phyloP scores from a whole-genome alignment of 2,113 vertebrate species.

The Lepisosteus oculatus region DNA sequence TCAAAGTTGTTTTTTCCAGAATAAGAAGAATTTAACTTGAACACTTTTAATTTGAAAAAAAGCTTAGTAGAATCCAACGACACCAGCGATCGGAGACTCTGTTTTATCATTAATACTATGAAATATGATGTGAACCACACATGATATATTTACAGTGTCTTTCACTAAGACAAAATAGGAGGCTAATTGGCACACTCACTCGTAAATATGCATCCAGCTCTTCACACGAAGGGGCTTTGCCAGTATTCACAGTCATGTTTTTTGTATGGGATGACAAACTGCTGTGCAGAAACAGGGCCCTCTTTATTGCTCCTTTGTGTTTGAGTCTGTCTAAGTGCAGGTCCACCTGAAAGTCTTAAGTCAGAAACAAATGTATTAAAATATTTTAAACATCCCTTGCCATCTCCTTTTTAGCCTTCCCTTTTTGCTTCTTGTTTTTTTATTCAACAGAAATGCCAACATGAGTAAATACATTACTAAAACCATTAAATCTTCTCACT shows the following conservation, averaged over 20 bases:
- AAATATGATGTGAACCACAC: conserved; percentile 4
- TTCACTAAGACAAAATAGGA: background rate
- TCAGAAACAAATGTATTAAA: background rate
- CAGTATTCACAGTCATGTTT: conserved; percentile 77
- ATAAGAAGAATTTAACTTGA: too few species aligned
- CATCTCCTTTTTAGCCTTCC: too few species aligned
- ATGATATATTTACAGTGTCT: too few species aligned
- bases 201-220: conserved; percentile 82
- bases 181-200: conserved; percentile 54
- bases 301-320: conserved; percentile 88
- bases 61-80: too few species aligned
- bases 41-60: too few species aligned
- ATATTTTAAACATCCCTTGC: background rate
- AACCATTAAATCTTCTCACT: too few species aligned
- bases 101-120: background rate
- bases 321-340: conserved; percentile 90
- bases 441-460: too few species aligned
- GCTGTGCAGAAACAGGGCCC: conserved; percentile 83
- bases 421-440: too few species aligned
- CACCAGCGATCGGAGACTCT: too few species aligned
- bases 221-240: conserved; percentile 71
- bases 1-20: too few species aligned
- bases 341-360: conserved; percentile 83
- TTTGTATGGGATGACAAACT: conserved; percentile 73
- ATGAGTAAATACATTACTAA: too few species aligned